Conservation (phyloP, 2,797 vertebrate genomes). For the Rhincodon typus region DNA sequence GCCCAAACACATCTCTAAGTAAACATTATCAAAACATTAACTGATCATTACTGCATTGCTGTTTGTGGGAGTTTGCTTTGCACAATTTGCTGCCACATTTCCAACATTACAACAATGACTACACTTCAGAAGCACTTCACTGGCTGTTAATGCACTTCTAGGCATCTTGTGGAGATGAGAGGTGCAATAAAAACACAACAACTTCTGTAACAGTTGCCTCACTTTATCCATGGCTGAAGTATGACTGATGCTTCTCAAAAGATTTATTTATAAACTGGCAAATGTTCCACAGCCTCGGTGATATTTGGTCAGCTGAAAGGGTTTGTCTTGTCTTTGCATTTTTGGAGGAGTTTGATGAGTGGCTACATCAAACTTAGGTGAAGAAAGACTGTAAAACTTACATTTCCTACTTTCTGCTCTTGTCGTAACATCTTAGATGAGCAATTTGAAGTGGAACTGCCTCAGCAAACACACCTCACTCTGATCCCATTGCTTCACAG, state of each 20-base stretch:
- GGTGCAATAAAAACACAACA: no score
- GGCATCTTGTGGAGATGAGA: no score
- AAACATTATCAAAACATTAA: background rate
- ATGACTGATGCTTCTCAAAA: background rate
- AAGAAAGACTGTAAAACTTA: background rate
- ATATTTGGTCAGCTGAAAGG: background rate
- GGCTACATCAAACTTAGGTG: background rate
- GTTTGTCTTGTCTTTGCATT: background rate
- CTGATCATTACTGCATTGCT: background rate
- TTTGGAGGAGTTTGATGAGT: background rate
- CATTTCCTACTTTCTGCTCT: background rate
- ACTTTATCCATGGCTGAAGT: background rate
- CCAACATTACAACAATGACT: no score
- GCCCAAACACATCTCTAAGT: background rate
- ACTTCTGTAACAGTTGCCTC: no score
- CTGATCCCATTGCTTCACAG: background rate
- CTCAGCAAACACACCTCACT: background rate
- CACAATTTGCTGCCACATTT: no score
- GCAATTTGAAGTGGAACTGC: background rate
- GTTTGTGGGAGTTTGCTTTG: background rate
- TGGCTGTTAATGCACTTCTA: no score
- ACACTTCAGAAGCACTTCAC: background rate
- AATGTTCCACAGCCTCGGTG: background rate
- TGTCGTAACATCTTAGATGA: background rate
- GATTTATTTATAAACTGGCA: background rate